Evolutionary conservation across 2,113 vertebrate genomes (phyloP).

Genomic region (Grallaria varia): DNA sequence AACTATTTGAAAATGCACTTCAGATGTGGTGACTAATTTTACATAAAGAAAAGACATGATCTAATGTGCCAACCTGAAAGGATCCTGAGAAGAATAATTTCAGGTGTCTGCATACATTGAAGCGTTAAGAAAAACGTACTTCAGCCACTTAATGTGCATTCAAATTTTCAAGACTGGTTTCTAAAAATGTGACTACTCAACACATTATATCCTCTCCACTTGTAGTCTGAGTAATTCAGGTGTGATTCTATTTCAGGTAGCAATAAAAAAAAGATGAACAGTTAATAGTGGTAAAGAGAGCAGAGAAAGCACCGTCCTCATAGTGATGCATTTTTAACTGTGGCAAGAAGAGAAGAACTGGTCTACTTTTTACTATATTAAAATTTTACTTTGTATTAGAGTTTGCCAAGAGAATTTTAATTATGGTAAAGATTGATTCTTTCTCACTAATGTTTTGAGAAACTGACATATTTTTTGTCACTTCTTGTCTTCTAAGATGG

Average conservation of each 20-base stretch:
- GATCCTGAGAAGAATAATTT: conserved; percentile 35
- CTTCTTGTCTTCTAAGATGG: neutral
- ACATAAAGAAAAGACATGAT: conserved; percentile 4
- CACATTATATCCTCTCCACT: neutral
- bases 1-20: neutral
- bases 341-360: neutral
- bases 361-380: neutral
- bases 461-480: neutral
- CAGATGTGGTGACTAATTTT: neutral
- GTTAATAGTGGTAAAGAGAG: neutral
- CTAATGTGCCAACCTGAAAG: conserved; percentile 8
- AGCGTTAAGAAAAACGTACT: neutral
- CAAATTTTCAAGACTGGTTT: neutral
- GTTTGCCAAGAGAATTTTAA: neutral
- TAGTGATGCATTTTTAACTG: neutral
- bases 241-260: neutral
- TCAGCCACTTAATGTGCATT: neutral
- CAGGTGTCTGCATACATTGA: neutral
- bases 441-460: neutral
- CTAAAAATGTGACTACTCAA: conserved; percentile 34
- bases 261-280: neutral
- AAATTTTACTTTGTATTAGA: neutral
- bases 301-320: neutral
- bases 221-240: neutral
- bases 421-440: neutral